Evolutionary conservation across 2,113 vertebrate genomes (phyloP), one percentile per base, ranked within the genome.

Genomic region (Struthio camelus): DNA sequence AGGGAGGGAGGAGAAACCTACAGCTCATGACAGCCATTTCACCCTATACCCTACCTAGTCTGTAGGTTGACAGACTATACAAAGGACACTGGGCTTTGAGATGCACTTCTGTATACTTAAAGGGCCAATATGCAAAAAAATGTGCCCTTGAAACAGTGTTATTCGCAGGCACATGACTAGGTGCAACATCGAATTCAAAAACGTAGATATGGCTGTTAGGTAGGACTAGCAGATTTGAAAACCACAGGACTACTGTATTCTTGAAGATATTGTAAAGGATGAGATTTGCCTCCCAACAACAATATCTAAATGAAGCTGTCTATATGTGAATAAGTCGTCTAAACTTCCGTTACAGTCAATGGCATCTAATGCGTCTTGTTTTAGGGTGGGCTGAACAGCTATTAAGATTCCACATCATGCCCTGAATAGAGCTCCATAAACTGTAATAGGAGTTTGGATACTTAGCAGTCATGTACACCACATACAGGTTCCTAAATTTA

Each of bases 311-410:
- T 25, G 16, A 13, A 69, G 16, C 38, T 77, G 61, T 46, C 51
- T 36, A 0, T 5, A 18, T 2, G 8, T 9, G 27, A 56, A 64
- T 24, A 62, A 71, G 42, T 27, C 42, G 11, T n/a, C 36, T 48
- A 65, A 61, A 32, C n/a, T 77, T 25, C 67, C 65, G 0, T 8
- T 20, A 32, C 27, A 64, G 62, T 54, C 42, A 36, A 0, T 6
- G 11, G 50, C 62, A 36, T 38, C 67, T 11, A 69, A n/a, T 2
- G 11, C 10, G 54, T 48, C 51, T 0, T 0, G 0, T 44, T 66
- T 30, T 40, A 48, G 44, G 38, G 2, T 3, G 0, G 22, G 50
- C 69, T 81, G 30, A 84, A 73, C 2, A 81, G 34, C 72, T 51
- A 42, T 5, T 11, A 22, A 48, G 44, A 36, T 5, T 30, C n/a